These are phyloP conservation scores for Drosophila nr. perissopoda DNA, from an alignment of 2,888 invertebrate species.

Conservation along the genomic window DNA sequence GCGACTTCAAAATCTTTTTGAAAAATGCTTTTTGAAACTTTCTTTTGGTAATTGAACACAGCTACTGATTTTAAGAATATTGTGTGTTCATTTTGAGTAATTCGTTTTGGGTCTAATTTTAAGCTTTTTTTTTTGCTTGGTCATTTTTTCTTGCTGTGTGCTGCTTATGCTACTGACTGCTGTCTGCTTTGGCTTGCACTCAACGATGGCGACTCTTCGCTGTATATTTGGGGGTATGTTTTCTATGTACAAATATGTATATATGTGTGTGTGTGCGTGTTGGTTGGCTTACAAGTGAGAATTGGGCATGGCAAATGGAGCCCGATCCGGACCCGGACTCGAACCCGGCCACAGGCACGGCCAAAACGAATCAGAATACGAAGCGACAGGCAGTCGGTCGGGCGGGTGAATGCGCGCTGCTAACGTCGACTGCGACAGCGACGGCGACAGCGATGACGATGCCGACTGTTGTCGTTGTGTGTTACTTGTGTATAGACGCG, in stretches of 20 bases:
- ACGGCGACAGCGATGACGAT: conserved; percentile 35
- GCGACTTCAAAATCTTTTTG: not conserved
- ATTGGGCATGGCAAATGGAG: conserved; percentile 53
- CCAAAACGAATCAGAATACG: conserved; percentile 35
- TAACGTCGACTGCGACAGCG: conserved; percentile 27
- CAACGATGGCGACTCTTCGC: conserved; percentile 42
- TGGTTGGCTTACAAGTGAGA: conserved; percentile 21
- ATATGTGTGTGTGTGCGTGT: conserved; percentile 4
- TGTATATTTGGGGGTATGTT: conserved; percentile 20
- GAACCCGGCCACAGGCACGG: conserved; percentile 29
- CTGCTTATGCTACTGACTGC: not conserved
- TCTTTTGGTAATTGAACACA: not conserved
- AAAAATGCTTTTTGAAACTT: not conserved
- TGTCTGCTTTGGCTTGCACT: conserved; percentile 47
- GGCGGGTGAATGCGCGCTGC: conserved; percentile 47
- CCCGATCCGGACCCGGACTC: conserved; percentile 43
- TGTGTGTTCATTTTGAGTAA: not conserved
- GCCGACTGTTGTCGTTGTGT: conserved; percentile 28
- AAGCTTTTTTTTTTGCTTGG: not conserved
- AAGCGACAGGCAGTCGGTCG: conserved; percentile 26
- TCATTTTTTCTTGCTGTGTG: not conserved
- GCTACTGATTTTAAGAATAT: not conserved
- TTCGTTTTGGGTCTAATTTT: not conserved
- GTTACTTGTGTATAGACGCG: conserved; percentile 66
- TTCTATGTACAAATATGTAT: not conserved